Conservation (phyloP, 2,797 vertebrate species). For the Eurystomus glaucurus region DNA sequence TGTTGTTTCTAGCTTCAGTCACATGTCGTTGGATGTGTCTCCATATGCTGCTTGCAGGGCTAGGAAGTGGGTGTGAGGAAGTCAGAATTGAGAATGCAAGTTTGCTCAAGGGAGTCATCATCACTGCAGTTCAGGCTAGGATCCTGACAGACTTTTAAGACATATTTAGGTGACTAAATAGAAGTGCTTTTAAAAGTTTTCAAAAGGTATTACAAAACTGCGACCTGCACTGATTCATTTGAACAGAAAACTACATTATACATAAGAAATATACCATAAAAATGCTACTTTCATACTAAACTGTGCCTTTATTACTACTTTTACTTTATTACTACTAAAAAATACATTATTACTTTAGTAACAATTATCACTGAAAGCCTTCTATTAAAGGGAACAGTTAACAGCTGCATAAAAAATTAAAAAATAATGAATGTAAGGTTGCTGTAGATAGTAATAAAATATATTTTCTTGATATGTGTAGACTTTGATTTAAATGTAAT, state of each 20-base stretch:
- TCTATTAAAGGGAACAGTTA: background rate
- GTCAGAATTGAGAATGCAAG: accelerated
- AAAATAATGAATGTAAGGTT: background rate
- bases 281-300: background rate
- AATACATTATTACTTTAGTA: background rate
- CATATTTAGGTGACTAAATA: background rate
- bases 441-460: background rate
- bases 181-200: background rate
- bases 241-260: background rate
- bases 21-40: background rate
- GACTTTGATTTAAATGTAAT: background rate
- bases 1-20: background rate
- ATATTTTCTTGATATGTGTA: background rate
- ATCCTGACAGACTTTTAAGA: background rate
- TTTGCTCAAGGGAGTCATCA: background rate
- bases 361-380: background rate
- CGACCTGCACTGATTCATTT: background rate
- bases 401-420: background rate
- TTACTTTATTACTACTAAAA: background rate
- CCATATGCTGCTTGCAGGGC: background rate
- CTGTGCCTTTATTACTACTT: background rate
- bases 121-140: background rate
- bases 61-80: background rate
- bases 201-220: background rate
- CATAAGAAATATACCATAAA: background rate